Evolutionary conservation across 2,113 vertebrate genomes (phyloP), one percentile per base, ranked within the genome.

Genomic region (Sisor rabdophorus): DNA sequence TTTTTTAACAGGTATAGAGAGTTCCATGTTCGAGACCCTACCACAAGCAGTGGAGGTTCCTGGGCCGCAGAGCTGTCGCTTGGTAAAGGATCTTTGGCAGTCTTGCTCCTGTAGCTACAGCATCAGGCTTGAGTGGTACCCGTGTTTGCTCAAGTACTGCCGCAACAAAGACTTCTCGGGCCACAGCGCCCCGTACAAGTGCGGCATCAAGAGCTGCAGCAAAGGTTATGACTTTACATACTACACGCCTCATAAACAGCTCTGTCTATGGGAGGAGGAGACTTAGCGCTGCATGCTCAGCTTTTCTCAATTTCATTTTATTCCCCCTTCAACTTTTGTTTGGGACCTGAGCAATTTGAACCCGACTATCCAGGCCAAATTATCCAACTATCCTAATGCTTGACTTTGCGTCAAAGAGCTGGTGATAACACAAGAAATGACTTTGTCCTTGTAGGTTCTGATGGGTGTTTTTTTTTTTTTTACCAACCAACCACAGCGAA

Each of bases 191-290:
- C 94, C 95, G n/a, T 99, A 98, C 90, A 98, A 97, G 78, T 99
- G 97, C 0, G 97, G 97, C 87, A 99, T 99, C 85, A 95, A 95
- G 84, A 99, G 97, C 91, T 99, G 97, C 91, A 95, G 94, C 89
- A 97, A 98, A 85, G 94, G 88, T 86, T 98, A 95, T 89, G 89
- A 89, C 81, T 99, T 98, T 1, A 86, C 94, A 47, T 99, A 93
- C 85, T 94, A 93, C 0, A 95, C 96, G 76, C 90, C 95, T 0
- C 95, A 95, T 78, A 94, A 93, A 84, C 96, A 96, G 85, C 93
- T 98, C 1, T 98, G 97, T 60, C 93, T 96, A 40, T 98, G 96
- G 97, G 96, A 98, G 0, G 96, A 97, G 80, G 96, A 97, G 56
- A 90, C 93, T 26, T 99, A 96, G 87, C 79, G 32, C 1, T 13